These are phyloP conservation scores for Mercenaria mercenaria DNA, from an alignment of 1,140 invertebrate species.

Conservation along the genomic window DNA sequence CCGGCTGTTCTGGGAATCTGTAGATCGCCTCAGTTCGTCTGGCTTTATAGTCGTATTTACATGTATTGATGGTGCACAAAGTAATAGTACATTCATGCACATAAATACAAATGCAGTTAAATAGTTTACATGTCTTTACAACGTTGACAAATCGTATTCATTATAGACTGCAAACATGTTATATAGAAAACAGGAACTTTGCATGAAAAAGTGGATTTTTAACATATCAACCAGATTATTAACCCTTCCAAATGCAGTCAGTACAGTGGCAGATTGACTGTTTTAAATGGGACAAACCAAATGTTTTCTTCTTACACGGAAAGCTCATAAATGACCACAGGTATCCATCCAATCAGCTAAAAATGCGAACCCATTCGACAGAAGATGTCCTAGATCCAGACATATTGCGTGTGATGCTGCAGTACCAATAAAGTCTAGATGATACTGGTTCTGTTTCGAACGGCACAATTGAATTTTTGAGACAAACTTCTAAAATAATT, in stretches of 20 bases:
- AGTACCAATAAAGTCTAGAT: slow-evolving; percentile 10
- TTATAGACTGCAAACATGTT: neutral
- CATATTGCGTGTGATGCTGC: slow-evolving; percentile 10
- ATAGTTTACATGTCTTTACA: neutral
- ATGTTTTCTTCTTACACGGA: neutral
- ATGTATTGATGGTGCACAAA: slow-evolving; percentile 26
- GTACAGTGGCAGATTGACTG: slow-evolving; percentile 30
- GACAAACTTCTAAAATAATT: neutral
- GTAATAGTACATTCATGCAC: slow-evolving; percentile 27
- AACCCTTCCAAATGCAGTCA: neutral
- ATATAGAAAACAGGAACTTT: neutral
- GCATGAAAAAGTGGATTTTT: neutral
- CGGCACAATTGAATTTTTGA: slow-evolving; percentile 22
- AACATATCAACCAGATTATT: neutral
- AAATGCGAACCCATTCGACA: slow-evolving; percentile 1
- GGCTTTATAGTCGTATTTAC: slow-evolving; percentile 27
- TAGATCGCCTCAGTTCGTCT: neutral
- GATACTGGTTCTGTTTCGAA: slow-evolving; percentile 10
- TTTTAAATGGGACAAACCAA: slow-evolving; percentile 4
- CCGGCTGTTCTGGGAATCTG: slow-evolving; percentile 5
- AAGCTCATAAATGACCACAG: slow-evolving; percentile 37
- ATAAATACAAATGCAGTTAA: neutral
- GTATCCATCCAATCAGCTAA: neutral
- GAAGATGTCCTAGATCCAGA: neutral
- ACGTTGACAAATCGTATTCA: neutral